phyloP scores from a whole-genome alignment of 2,113 vertebrate species.

The Tychaedon coryphoeus region DNA sequence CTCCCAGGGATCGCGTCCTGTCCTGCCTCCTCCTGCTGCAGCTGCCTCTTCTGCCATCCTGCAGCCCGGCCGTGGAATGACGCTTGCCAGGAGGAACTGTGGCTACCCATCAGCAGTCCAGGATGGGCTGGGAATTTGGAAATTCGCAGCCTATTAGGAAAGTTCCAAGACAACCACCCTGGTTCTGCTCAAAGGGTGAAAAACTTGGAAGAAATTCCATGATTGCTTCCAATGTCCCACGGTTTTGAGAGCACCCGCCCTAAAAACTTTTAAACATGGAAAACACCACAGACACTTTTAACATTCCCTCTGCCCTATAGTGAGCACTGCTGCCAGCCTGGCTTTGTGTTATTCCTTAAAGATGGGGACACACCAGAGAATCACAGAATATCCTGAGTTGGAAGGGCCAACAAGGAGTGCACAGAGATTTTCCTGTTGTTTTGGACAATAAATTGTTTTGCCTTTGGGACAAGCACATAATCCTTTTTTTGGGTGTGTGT shows the following conservation, averaged over 20 bases:
- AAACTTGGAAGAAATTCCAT: fast-evolving
- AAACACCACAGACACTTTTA: neutral
- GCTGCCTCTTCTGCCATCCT: fast-evolving
- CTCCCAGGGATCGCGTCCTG: neutral
- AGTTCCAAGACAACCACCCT: fast-evolving
- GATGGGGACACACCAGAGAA: neutral
- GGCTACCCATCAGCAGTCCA: neutral
- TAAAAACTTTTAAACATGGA: neutral
- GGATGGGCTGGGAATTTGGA: neutral
- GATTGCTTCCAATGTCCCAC: fast-evolving
- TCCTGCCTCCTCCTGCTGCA: neutral
- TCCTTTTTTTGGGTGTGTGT: neutral
- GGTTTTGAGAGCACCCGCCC: neutral
- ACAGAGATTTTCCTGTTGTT: neutral
- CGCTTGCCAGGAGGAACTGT: neutral
- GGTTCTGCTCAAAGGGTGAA: neutral
- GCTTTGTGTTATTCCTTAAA: neutral
- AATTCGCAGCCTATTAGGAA: neutral
- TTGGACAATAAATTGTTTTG: neutral
- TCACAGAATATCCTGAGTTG: neutral
- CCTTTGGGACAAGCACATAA: neutral
- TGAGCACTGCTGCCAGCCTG: neutral
- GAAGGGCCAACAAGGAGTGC: neutral
- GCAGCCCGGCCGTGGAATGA: fast-evolving
- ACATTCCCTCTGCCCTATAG: neutral